These are phyloP conservation scores for Pomatorhinus ruficollis DNA, from an alignment of 2,113 vertebrate genomes.

Conservation along the genomic window DNA sequence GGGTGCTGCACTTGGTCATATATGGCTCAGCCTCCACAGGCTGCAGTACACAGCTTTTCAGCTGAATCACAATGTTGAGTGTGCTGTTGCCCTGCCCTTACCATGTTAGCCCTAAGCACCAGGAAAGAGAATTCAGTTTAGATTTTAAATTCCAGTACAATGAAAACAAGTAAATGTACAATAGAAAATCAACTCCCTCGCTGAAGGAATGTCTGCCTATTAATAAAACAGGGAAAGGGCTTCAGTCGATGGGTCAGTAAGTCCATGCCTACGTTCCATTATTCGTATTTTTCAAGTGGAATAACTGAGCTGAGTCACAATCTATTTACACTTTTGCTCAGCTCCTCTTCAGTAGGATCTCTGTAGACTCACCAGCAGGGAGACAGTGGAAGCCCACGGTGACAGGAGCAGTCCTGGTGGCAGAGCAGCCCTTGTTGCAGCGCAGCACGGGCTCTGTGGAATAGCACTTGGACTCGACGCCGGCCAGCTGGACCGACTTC, in stretches of 20 bases:
- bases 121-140: not conserved
- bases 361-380: constrained; percentile 65
- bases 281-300: not conserved
- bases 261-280: not conserved
- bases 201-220: not conserved
- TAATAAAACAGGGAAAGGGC: not conserved
- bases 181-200: not conserved
- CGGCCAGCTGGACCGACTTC: not conserved
- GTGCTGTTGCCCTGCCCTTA: not conserved
- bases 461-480: constrained; percentile 9
- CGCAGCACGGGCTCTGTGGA: constrained; percentile 41
- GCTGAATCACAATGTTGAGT: not conserved
- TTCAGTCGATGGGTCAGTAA: not conserved
- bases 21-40: not conserved
- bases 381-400: constrained; percentile 78
- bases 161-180: not conserved
- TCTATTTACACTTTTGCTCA: not conserved
- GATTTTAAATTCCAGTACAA: not conserved
- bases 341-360: not conserved
- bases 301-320: not conserved
- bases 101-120: not conserved
- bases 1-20: not conserved
- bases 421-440: constrained; percentile 54
- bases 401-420: constrained; percentile 56
- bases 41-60: not conserved